These are phyloP conservation scores for Hemiscyllium ocellatum DNA, from an alignment of 2,113 vertebrate species.

Conservation along the genomic window DNA sequence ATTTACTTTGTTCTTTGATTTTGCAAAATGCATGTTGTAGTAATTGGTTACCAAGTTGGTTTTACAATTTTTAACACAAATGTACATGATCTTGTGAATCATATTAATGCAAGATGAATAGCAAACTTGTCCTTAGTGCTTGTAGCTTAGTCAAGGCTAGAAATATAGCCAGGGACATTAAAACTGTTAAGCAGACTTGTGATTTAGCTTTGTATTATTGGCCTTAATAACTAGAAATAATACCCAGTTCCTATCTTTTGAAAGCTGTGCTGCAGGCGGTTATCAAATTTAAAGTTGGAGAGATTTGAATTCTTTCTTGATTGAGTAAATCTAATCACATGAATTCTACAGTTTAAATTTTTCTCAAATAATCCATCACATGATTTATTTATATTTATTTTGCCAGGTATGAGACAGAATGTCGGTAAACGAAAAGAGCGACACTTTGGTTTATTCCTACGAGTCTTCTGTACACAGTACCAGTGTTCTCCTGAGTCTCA, in stretches of 20 bases:
- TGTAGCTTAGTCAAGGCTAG: neutral
- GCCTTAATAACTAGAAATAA: neutral
- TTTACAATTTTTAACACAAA: neutral
- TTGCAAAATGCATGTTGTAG: neutral
- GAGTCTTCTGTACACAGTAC: constrained; percentile 63
- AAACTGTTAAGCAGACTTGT: neutral
- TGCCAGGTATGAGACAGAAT: constrained; percentile 53
- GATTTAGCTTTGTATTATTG: neutral
- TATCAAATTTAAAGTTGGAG: neutral
- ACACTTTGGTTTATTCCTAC: constrained; percentile 60
- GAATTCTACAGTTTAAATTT: neutral
- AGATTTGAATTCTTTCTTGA: neutral
- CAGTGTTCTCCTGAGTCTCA: constrained; percentile 57
- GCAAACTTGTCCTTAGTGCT: neutral
- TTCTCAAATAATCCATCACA: neutral
- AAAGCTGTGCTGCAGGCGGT: neutral
- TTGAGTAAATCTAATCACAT: neutral
- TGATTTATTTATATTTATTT: constrained; percentile 40
- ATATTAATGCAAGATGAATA: neutral
- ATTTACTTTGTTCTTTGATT: neutral
- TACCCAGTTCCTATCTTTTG: neutral
- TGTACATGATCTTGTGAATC: neutral
- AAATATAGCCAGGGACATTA: neutral
- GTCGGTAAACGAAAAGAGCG: constrained; percentile 51
- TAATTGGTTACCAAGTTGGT: neutral